Percentiles rank a stretch among this genome's conserved stretches.
Conservation (phyloP, 2,797 vertebrate genomes). For the Taeniopygia guttata region DNA sequence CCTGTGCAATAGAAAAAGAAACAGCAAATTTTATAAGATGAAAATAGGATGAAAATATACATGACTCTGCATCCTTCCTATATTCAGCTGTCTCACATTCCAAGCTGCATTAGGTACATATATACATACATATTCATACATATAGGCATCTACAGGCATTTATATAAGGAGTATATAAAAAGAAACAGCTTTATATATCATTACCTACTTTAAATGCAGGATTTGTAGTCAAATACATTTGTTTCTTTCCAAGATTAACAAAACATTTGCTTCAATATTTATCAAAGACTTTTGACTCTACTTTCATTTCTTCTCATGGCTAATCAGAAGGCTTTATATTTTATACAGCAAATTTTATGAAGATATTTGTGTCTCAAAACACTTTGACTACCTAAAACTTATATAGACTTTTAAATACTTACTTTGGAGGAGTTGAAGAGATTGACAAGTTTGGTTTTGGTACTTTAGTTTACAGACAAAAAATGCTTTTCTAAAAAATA, state of each 20-base stretch:
- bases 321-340: background rate
- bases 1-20: background rate
- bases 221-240: background rate
- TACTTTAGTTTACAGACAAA: constrained; percentile 48
- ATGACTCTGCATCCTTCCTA: background rate
- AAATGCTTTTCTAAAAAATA: background rate
- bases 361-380: background rate
- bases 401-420: background rate
- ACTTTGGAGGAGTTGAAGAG: background rate
- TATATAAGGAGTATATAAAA: background rate
- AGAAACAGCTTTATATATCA: background rate
- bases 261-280: background rate
- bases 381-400: background rate
- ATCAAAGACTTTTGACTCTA: background rate
- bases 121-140: background rate
- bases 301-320: background rate
- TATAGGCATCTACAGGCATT: background rate
- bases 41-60: background rate
- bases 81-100: background rate
- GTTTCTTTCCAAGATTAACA: background rate
- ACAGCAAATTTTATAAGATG: background rate
- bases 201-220: background rate
- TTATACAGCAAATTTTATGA: background rate
- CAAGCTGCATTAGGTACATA: background rate
- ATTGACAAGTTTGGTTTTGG: background rate